phyloP scores from a whole-genome alignment of 2,797 vertebrate genomes.

The Parauchenoglanis ngamensis region DNA sequence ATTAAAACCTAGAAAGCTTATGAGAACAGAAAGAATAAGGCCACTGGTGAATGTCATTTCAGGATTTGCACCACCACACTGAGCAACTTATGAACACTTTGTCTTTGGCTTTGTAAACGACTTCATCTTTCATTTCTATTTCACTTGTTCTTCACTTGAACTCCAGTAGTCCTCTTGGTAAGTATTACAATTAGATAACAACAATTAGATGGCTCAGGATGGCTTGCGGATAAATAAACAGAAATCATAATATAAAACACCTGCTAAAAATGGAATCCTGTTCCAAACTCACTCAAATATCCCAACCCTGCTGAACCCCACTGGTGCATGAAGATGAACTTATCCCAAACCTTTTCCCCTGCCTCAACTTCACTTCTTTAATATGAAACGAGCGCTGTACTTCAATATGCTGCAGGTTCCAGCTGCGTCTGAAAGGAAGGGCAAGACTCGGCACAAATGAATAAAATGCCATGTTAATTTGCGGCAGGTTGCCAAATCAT shows the following conservation, averaged over 20 bases:
- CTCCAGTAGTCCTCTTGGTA: no score
- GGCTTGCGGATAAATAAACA: neutral
- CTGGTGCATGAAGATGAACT: neutral
- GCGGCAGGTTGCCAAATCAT: neutral
- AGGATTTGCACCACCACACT: neutral
- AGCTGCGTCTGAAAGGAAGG: slow-evolving; percentile 10
- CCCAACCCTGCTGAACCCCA: neutral
- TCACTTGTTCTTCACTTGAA: neutral
- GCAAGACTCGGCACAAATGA: neutral
- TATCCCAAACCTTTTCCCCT: neutral
- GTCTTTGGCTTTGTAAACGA: neutral
- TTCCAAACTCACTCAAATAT: slow-evolving; percentile 2
- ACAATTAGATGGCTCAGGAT: neutral
- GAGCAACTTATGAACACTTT: neutral
- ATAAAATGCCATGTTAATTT: slow-evolving; percentile 13
- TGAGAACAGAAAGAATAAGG: neutral
- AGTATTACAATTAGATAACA: neutral
- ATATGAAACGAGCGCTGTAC: slow-evolving; percentile 8
- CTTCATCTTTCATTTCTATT: neutral
- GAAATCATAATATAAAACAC: neutral
- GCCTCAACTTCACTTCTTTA: neutral
- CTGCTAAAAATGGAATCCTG: neutral
- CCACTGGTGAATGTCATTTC: neutral
- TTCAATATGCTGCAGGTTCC: slow-evolving; percentile 43
- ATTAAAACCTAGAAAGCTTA: neutral